Percentiles rank a stretch among this genome's conserved stretches.
Evolutionary conservation across 2,888 invertebrate genomes (phyloP).

Genomic region (Spicauda simplicius): DNA sequence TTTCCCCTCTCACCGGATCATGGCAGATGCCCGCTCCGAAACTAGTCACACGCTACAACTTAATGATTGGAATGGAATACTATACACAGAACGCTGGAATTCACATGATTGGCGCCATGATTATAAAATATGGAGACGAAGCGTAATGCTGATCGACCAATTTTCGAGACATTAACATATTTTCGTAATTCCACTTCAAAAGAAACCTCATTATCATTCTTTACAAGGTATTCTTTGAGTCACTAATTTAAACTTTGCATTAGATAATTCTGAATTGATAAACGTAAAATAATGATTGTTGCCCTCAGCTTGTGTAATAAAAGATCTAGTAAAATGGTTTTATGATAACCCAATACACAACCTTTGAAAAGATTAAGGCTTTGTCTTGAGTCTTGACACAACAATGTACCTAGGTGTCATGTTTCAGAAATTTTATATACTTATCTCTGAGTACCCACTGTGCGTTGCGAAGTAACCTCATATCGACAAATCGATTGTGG

Average conservation of each 20-base stretch:
- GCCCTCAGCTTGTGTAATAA: neutral
- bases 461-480: conserved; percentile 42
- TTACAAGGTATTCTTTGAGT: neutral
- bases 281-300: neutral
- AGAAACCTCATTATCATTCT: conserved; percentile 5
- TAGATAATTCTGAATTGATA: neutral
- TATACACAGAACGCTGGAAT: conserved; percentile 2
- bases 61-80: conserved; percentile 25
- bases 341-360: neutral
- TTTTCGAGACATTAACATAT: conserved; percentile 14
- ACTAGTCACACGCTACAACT: conserved; percentile 43
- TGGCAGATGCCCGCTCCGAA: conserved; percentile 55
- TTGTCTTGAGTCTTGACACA: neutral
- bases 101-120: conserved; percentile 12
- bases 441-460: conserved; percentile 1
- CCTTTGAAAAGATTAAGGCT: neutral
- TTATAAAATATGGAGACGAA: conserved; percentile 1
- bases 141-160: neutral
- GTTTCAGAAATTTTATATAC: conserved; percentile 37
- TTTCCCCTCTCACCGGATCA: conserved; percentile 64
- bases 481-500: conserved; percentile 43
- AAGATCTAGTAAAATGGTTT: conserved; percentile 5
- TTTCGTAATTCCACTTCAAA: conserved; percentile 6
- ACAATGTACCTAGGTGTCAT: conserved; percentile 38
- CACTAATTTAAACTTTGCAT: neutral